These are phyloP conservation scores for Fissipunctia ypsillon DNA, from an alignment of 2,888 invertebrate genomes.

Conservation along the genomic window DNA sequence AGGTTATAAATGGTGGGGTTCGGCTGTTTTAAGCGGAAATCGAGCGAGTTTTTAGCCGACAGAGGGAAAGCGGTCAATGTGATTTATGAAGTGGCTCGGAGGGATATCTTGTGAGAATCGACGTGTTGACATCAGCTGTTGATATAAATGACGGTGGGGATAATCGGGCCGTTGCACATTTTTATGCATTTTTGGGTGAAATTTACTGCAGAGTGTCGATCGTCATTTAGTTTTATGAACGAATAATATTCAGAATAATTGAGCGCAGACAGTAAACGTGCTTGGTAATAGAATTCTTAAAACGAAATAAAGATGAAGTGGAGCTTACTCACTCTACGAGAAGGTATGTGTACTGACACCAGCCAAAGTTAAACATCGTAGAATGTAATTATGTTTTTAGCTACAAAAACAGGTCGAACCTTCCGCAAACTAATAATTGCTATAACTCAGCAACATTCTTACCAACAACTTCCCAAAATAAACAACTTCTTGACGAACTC, in stretches of 20 bases:
- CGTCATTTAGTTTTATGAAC: neutral
- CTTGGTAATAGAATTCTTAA: too few species aligned
- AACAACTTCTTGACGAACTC: conserved; percentile 35
- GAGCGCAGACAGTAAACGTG: neutral
- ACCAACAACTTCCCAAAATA: conserved; percentile 24
- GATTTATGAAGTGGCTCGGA: conserved; percentile 59
- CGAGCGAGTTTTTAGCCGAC: conserved; percentile 62
- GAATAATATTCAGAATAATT: neutral
- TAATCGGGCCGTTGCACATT: neutral
- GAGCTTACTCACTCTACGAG: neutral
- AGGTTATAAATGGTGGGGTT: conserved; percentile 68
- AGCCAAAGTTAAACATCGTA: neutral
- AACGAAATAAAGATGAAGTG: neutral
- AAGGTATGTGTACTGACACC: neutral
- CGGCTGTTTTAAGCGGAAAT: conserved; percentile 63
- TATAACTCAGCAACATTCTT: conserved; percentile 39
- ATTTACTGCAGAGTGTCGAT: neutral
- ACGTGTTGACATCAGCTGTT: conserved; percentile 54
- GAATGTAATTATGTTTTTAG: conserved; percentile 11
- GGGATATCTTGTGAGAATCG: conserved; percentile 59
- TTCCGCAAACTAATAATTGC: conserved; percentile 34
- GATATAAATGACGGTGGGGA: conserved; percentile 33
- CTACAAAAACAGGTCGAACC: neutral
- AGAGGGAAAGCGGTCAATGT: conserved; percentile 55
- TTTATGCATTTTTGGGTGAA: neutral